phyloP scores from a whole-genome alignment of 2,888 invertebrate species.

The Volucella inanis region DNA sequence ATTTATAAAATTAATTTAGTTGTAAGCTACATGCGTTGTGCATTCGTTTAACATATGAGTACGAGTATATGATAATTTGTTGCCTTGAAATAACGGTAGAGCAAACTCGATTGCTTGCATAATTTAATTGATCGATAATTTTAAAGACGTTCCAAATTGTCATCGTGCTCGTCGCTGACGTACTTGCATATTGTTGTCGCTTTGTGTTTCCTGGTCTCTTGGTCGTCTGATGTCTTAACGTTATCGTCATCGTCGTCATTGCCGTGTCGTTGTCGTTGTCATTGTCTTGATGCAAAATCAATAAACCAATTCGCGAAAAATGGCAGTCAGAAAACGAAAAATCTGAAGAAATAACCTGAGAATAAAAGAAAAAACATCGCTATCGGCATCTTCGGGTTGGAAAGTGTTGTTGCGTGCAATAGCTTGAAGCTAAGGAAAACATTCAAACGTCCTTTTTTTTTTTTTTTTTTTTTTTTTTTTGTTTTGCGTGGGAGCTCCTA shows the following conservation, averaged over 20 bases:
- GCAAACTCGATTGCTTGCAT: slow-evolving; percentile 62
- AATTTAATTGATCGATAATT: slow-evolving; percentile 74
- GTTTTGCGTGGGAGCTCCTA: slow-evolving; percentile 40
- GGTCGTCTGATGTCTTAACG: background rate
- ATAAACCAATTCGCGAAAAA: slow-evolving; percentile 67
- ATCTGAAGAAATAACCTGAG: slow-evolving; percentile 1
- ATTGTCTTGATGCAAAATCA: slow-evolving; percentile 56
- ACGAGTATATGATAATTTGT: too few relatives aligned
- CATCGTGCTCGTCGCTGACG: slow-evolving; percentile 27
- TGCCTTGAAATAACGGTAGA: background rate
- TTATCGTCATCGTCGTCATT: slow-evolving; percentile 14
- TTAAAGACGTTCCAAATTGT: slow-evolving; percentile 55
- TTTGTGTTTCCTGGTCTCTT: background rate
- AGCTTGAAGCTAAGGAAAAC: slow-evolving; percentile 59
- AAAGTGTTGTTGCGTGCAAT: slow-evolving; percentile 32
- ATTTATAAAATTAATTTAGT: background rate
- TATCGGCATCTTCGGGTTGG: slow-evolving; percentile 15
- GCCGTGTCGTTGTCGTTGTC: slow-evolving; percentile 43
- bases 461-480: slow-evolving; percentile 17
- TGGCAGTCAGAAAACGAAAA: background rate
- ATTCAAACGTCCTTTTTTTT: slow-evolving; percentile 34
- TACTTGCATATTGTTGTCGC: background rate
- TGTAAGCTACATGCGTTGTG: slow-evolving; percentile 58
- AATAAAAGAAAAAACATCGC: slow-evolving; percentile 33
- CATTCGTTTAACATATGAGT: too few relatives aligned